Conservation (phyloP, 1,140 invertebrate genomes). For the Diorhabda carinulata region DNA sequence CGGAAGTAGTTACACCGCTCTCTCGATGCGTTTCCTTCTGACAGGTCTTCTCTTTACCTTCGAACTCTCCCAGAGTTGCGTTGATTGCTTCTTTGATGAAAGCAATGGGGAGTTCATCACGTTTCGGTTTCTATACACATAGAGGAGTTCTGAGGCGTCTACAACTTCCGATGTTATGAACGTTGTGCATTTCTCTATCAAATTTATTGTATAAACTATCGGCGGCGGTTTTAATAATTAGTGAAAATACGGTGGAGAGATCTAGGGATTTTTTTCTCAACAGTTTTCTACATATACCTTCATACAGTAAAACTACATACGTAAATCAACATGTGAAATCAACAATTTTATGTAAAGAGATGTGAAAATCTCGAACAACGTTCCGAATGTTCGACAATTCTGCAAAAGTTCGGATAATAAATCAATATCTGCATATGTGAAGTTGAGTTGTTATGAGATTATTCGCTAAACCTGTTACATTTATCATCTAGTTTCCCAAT, state of each 20-base stretch:
- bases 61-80: not conserved
- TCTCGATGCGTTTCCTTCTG: not conserved
- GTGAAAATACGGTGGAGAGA: too few species aligned
- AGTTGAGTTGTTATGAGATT: not conserved
- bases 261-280: too few species aligned
- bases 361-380: not conserved
- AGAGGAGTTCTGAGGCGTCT: too few species aligned
- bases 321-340: not conserved
- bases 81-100: not conserved
- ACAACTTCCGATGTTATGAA: too few species aligned
- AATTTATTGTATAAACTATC: too few species aligned
- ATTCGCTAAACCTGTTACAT: not conserved
- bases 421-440: constrained; percentile 2
- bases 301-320: not conserved
- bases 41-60: constrained; percentile 2
- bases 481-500: not conserved
- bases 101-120: too few species aligned
- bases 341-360: not conserved
- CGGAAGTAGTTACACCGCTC: not conserved
- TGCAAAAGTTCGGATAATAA: not conserved
- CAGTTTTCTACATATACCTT: too few species aligned
- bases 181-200: too few species aligned
- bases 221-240: too few species aligned
- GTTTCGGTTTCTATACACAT: too few species aligned
- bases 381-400: not conserved